Base-by-base conservation (phyloP, 2,888 invertebrate genomes). In the Saturnia japonica region DNA sequence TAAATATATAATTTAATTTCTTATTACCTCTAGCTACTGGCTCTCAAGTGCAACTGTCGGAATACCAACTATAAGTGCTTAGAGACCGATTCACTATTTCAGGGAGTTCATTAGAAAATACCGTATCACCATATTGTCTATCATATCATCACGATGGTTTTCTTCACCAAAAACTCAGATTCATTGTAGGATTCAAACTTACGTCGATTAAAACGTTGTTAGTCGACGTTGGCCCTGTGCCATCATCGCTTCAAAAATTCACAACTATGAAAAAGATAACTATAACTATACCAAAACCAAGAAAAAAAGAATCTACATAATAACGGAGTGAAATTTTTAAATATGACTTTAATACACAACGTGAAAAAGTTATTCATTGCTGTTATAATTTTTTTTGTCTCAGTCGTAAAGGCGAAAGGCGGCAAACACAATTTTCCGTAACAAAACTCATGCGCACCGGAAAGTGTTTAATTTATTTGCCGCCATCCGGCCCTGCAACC, bases 401-500 rank as follows among this genome's bases (percentile, higher is more conserved):
- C 77, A 78, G 81, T 81, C 77, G 81, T 75, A 82, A 83, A 90
- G 86, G 82, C 82, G 74, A 80, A 86, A 82, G 87, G 90, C 91
- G 89, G 85, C 85, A 89, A 90, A 90, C 86, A 88, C 85, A 83
- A 88, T 93, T 93, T 93, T 91, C 92, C 91, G 82, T 85, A 82
- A 85, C 87, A 86, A 90, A 89, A 90, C 84, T 88, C 85, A 83
- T 75, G 86, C 90, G 85, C 88, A 85, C 91, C 91, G 91, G 91
- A 93, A 92, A 93, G 91, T 86, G 80, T 77, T 83, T 83, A 82
- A 78, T 86, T 85, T 85, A 85, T 90, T 93, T 93, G 93, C 91
- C 93, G 94, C 94, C 93, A 93, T 92, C 91, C 89, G 89, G 83
- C 82, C 82, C 76, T 83, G 91, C 91, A 87, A 89, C 94, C 94